These are phyloP conservation scores for Orthonevra nobilis DNA, from an alignment of 2,888 invertebrate species.

Conservation along the genomic window DNA sequence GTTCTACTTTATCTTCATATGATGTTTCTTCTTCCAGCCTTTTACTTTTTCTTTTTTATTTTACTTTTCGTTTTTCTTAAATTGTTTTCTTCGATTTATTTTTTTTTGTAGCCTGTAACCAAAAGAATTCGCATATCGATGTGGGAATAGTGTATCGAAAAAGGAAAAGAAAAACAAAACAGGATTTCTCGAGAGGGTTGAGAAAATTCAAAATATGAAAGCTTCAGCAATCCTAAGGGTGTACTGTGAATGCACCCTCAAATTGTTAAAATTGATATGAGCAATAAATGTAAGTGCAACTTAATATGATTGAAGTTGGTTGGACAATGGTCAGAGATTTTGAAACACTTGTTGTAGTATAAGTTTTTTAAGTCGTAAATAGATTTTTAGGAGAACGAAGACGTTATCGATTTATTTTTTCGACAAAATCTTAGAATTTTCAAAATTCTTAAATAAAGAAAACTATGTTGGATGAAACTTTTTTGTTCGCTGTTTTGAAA, in stretches of 20 bases:
- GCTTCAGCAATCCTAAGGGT: neutral
- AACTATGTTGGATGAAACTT: no score
- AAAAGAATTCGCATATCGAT: slow-evolving; percentile 41
- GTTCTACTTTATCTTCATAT: neutral
- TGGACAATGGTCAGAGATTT: slow-evolving; percentile 18
- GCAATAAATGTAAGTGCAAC: slow-evolving; percentile 57
- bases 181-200: neutral
- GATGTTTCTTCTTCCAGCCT: slow-evolving; percentile 12
- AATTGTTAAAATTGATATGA: slow-evolving; percentile 14
- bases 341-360: no score
- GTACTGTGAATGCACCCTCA: slow-evolving; percentile 19
- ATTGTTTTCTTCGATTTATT: slow-evolving; percentile 35
- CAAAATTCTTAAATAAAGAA: no score
- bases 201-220: neutral
- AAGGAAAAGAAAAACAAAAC: neutral
- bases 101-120: slow-evolving; percentile 6
- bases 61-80: slow-evolving; percentile 49
- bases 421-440: no score
- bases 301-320: slow-evolving; percentile 13
- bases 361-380: no score
- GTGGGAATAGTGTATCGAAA: slow-evolving; percentile 7
- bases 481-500: no score
- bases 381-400: no score
- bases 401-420: no score
- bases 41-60: no score